phyloP scores from a whole-genome alignment of 2,888 invertebrate genomes.

The Brachylomia viminalis region DNA sequence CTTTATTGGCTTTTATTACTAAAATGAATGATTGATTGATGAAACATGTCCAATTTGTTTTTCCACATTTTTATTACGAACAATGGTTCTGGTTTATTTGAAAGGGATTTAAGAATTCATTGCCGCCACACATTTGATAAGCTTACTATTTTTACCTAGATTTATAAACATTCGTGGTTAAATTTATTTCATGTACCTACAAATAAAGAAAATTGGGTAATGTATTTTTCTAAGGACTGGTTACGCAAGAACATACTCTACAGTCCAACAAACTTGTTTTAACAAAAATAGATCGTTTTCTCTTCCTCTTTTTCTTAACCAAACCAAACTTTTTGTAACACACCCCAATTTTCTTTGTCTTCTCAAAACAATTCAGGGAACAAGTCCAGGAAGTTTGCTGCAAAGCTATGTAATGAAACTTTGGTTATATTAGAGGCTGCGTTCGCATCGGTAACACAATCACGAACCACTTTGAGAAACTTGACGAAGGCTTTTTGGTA shows the following conservation, averaged over 20 bases:
- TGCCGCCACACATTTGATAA: neutral
- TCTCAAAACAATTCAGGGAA: conserved; percentile 47
- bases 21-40: conserved; percentile 41
- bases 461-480: conserved; percentile 87
- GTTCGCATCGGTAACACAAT: conserved; percentile 82
- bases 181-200: neutral
- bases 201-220: neutral
- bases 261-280: neutral
- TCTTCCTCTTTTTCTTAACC: conserved; percentile 9
- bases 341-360: conserved; percentile 59
- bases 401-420: conserved; percentile 69
- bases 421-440: conserved; percentile 71
- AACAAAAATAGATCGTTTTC: conserved; percentile 7
- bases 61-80: conserved; percentile 8
- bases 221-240: neutral
- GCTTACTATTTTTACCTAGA: neutral
- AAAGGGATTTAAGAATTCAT: conserved; percentile 26
- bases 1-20: conserved; percentile 48
- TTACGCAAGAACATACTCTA: neutral
- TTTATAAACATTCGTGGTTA: neutral
- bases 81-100: conserved; percentile 15
- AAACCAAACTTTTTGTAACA: conserved; percentile 47
- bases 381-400: conserved; percentile 60
- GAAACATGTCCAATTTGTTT: conserved; percentile 28
- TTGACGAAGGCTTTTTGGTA: conserved; percentile 88